phyloP scores from a whole-genome alignment of 2,888 invertebrate species.

The Prosapia bicincta region DNA sequence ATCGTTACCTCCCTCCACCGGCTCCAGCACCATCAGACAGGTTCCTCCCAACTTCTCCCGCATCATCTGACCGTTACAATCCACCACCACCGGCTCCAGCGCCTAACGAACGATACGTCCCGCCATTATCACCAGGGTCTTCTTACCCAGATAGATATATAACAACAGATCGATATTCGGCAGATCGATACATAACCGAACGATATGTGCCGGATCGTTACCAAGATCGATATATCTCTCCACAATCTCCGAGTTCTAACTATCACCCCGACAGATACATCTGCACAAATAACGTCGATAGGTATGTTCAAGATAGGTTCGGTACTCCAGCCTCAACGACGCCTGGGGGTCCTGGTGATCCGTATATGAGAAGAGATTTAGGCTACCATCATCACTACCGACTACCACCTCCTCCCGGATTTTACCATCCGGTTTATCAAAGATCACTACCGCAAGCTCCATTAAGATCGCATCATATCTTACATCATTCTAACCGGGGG shows the following conservation, averaged over 20 bases:
- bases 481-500: slow-evolving; percentile 42
- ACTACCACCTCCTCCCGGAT: slow-evolving; percentile 48
- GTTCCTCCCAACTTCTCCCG: slow-evolving; percentile 30
- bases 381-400: slow-evolving; percentile 56
- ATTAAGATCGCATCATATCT: slow-evolving; percentile 44
- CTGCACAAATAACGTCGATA: slow-evolving; percentile 10
- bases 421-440: slow-evolving; percentile 32
- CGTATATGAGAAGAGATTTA: slow-evolving; percentile 56
- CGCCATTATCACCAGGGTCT: slow-evolving; percentile 17
- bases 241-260: slow-evolving; percentile 7
- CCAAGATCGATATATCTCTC: slow-evolving; percentile 20
- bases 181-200: not conserved
- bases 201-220: slow-evolving; percentile 13
- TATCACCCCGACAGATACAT: not conserved
- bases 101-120: slow-evolving; percentile 23
- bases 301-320: slow-evolving; percentile 11
- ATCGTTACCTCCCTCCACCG: slow-evolving; percentile 62
- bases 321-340: slow-evolving; percentile 39
- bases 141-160: slow-evolving; percentile 12
- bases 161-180: not conserved
- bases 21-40: slow-evolving; percentile 58
- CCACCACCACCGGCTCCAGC: slow-evolving; percentile 33
- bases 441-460: slow-evolving; percentile 33
- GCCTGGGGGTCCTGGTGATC: slow-evolving; percentile 49
- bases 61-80: slow-evolving; percentile 31